A percentile compares a stretch with the other conserved stretches of the same genome.
Conservation (phyloP, 2,888 invertebrate genomes). For the Drosophila pegasa region DNA sequence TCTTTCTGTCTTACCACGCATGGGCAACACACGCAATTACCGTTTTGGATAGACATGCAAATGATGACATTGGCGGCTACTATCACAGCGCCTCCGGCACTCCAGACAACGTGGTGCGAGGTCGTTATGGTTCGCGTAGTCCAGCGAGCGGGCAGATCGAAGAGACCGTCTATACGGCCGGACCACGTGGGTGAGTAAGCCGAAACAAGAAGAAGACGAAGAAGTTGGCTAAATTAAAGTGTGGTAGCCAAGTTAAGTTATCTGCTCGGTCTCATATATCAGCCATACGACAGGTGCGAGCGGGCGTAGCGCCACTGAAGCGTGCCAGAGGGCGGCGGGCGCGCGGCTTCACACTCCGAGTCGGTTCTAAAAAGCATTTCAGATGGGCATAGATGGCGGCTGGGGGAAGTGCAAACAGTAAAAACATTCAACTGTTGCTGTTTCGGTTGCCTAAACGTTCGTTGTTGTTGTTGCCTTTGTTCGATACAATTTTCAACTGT, state of each 20-base stretch:
- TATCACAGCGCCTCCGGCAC: slow-evolving; percentile 89
- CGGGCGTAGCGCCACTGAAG: slow-evolving; percentile 71
- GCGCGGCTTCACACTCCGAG: slow-evolving; percentile 47
- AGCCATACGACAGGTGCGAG: slow-evolving; percentile 38
- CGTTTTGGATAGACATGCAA: slow-evolving; percentile 83
- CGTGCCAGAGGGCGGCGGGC: slow-evolving; percentile 35
- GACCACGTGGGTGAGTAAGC: slow-evolving; percentile 89
- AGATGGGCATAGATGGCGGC: slow-evolving; percentile 10
- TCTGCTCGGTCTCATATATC: slow-evolving; percentile 68
- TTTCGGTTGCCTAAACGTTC: slow-evolving; percentile 62
- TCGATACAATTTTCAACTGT: slow-evolving; percentile 59
- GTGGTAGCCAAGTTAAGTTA: slow-evolving; percentile 64
- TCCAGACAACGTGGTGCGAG: slow-evolving; percentile 89
- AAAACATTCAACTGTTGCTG: slow-evolving; percentile 8
- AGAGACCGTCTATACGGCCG: slow-evolving; percentile 90
- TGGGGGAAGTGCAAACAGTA: neutral
- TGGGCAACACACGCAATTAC: slow-evolving; percentile 64
- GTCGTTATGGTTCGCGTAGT: slow-evolving; percentile 90
- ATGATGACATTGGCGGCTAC: slow-evolving; percentile 89
- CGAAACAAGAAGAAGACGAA: neutral
- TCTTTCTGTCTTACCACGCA: slow-evolving; percentile 38
- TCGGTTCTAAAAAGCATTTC: slow-evolving; percentile 74
- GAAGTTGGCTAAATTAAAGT: slow-evolving; percentile 48
- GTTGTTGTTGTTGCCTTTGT: slow-evolving; percentile 46
- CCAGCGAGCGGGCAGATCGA: slow-evolving; percentile 89